Percentiles rank a stretch among this genome's conserved stretches.
phyloP scores from a whole-genome alignment of 1,140 invertebrate species.

The Thereuonema tuberculata region DNA sequence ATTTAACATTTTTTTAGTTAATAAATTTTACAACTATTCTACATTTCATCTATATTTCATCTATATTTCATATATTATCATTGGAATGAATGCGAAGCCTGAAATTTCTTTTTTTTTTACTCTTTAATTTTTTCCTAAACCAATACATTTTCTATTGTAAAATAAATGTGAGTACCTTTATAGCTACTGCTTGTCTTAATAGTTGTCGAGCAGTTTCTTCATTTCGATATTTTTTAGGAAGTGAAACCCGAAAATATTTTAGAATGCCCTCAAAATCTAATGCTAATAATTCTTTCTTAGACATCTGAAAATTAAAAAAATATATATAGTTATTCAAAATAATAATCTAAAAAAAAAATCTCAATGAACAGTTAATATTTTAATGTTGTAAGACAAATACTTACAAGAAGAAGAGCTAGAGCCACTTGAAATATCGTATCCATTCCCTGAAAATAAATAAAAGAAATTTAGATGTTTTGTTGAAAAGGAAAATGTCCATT shows the following conservation, averaged over 20 bases:
- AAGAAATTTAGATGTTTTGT: no score
- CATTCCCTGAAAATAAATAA: constrained; percentile 55
- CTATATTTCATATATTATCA: no score
- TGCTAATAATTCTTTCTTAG: constrained; percentile 80
- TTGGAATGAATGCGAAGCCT: no score
- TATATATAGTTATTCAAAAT: not conserved
- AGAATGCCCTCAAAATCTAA: constrained; percentile 92
- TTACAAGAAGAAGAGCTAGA: constrained; percentile 72
- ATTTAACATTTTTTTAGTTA: no score
- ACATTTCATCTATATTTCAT: no score
- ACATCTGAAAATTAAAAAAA: constrained; percentile 41
- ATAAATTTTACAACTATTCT: no score
- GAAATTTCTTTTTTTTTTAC: constrained; percentile 6
- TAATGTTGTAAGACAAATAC: not conserved
- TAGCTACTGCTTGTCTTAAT: constrained; percentile 73
- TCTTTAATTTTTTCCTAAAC: constrained; percentile 2
- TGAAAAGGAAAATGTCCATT: no score
- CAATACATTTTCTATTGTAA: not conserved
- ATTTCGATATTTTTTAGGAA: constrained; percentile 89
- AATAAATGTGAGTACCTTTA: constrained; percentile 48
- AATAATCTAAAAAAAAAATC: no score
- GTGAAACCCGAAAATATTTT: constrained; percentile 82
- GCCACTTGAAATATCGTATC: constrained; percentile 94
- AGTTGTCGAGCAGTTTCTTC: constrained; percentile 77
- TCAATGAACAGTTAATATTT: no score